Evolutionary conservation across 2,113 vertebrate species (phyloP), one percentile per base, ranked within the genome.

Genomic region (Mus pahari): DNA sequence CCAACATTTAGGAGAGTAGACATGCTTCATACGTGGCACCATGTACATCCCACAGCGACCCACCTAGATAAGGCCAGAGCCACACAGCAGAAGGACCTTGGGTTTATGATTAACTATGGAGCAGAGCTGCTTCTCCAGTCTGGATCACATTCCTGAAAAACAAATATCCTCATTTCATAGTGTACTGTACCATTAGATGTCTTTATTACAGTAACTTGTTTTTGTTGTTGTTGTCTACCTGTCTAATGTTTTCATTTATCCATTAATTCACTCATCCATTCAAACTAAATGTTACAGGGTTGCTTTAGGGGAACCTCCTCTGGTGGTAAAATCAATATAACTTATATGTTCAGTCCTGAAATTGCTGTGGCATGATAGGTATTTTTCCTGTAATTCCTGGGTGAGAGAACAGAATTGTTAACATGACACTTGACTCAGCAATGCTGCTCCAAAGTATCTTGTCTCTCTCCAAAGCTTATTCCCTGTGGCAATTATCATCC

Each of bases 341-440:
- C 33, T 39, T 70, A 86, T 64, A 94, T 83, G 68, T 79, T 11
- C 62, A 94, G 58, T 36, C 70, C 14, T 94, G 60, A 88, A 95
- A 96, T 86, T 55, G 71, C 55, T 90, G 31, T 71, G 94, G 22
- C 93, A 91, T 77, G n/a, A 58, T 53, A 9, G 66, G n/a, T 95
- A 71, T 31, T 94, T 91, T 88, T 64, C 22, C 90, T 83, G 62
- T 90, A 89, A 74, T 91, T 93, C 89, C n/a, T 95, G 64, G 16
- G 70, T 50, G 71, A 91, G 39, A 31, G 8, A 74, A 8, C 74
- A 10, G 26, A 94, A 7, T 7, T 96, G 42, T 90, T 62, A 64
- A 89, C 24, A 39, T 83, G 70, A 26, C 50, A 92, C 24, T 31
- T 53, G 81, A 81, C n/a, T 91, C 94, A 94, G 75, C 6, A 87